phyloP scores from a whole-genome alignment of 2,797 vertebrate species.

The Percopsis omiscomaycus region DNA sequence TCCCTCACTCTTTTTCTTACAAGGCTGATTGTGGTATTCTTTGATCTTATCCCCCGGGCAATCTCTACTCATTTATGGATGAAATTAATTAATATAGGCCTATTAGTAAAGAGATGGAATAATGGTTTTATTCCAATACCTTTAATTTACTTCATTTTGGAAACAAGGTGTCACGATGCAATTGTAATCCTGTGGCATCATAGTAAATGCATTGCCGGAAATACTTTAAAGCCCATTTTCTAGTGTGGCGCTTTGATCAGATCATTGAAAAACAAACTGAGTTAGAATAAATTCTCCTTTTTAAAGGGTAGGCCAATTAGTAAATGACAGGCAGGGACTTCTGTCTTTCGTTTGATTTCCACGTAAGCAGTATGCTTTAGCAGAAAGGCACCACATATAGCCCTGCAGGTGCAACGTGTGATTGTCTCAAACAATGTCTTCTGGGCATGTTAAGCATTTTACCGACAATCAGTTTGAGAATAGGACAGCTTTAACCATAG shows the following conservation, averaged over 20 bases:
- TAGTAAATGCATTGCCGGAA: conserved; percentile 22
- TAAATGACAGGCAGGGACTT: too few relatives aligned
- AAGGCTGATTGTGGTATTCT: conserved; percentile 31
- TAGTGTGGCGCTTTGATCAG: neutral
- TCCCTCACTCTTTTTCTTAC: conserved; percentile 10
- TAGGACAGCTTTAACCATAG: conserved; percentile 30
- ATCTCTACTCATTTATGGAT: conserved; percentile 27
- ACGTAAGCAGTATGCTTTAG: too few relatives aligned
- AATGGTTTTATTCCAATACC: too few relatives aligned
- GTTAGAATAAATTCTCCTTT: too few relatives aligned
- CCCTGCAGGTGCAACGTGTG: too few relatives aligned
- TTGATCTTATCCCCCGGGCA: conserved; percentile 36
- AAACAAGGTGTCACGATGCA: neutral
- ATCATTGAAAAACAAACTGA: too few relatives aligned
- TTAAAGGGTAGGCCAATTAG: too few relatives aligned
- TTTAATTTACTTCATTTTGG: conserved; percentile 2
- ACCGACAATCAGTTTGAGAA: conserved; percentile 13
- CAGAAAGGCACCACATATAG: too few relatives aligned
- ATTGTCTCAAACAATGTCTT: too few relatives aligned
- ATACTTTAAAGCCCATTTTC: conserved; percentile 13
- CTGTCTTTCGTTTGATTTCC: too few relatives aligned
- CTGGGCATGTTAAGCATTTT: conserved; percentile 34
- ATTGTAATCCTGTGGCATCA: conserved; percentile 7
- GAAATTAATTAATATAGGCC: conserved; percentile 12
- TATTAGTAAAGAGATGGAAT: too few relatives aligned